Percentiles rank a stretch among this genome's conserved stretches.
These are phyloP conservation scores for Cladopsammia gracilis DNA, from an alignment of 64 coral and sea anemone genomes.

Conservation along the genomic window DNA sequence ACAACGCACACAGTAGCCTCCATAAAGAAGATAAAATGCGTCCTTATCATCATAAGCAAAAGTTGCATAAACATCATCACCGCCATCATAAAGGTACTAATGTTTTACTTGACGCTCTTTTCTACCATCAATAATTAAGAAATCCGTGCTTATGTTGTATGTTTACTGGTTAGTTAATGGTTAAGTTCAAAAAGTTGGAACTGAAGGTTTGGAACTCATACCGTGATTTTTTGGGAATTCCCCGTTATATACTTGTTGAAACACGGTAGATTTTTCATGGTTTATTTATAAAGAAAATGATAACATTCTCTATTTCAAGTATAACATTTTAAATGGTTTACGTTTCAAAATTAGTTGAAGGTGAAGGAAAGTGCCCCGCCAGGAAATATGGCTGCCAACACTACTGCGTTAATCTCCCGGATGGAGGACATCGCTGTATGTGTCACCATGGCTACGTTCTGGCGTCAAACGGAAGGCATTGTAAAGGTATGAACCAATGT, in stretches of 20 bases:
- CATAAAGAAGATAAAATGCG: background rate
- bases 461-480: constrained; percentile 80
- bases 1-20: background rate
- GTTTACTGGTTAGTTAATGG: no score
- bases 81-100: constrained; percentile 4
- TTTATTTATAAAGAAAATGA: no score
- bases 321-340: no score
- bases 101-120: no score
- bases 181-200: no score
- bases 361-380: constrained; percentile 14
- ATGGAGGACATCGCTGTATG: constrained; percentile 85
- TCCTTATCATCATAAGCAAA: background rate
- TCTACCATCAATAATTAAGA: no score
- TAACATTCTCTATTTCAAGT: no score
- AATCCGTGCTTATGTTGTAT: no score
- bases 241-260: no score
- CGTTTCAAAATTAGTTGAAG: background rate
- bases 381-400: constrained; percentile 86
- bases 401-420: constrained; percentile 67
- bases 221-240: no score
- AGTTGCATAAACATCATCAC: constrained; percentile 13
- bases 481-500: constrained; percentile 61
- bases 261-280: no score
- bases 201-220: no score
- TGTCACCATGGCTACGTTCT: constrained; percentile 76